Base-by-base conservation (phyloP, 2,888 invertebrate genomes). In the Trachelus iudaicus region DNA sequence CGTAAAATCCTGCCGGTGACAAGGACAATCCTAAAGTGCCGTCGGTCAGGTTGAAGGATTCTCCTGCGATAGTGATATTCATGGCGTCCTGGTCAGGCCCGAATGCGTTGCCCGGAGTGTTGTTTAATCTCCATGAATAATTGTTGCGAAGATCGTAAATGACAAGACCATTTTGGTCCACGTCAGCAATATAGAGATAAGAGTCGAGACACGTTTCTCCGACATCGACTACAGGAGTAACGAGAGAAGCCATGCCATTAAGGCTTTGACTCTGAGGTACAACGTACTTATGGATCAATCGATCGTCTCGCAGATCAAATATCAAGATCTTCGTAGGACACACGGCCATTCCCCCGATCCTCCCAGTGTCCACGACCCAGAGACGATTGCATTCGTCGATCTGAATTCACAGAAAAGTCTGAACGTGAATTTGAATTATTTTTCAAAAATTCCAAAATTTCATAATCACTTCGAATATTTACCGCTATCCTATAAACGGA, bases 311-410 rank as follows among this genome's bases (percentile, higher is more conserved):
- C 13, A 92, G 86, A 85, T 92, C 91, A 77, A 92, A 91, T 76
- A 91, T 87, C 76, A 92, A 82, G 75, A 92, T 89, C 84, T 92
- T 92, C 37, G 89, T 80, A 0, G 91, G 91, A 75, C 92, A 92
- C 68, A 89, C 81, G 12, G 87, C 33, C 4, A 85, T 82, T 3
- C 76, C 73, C 11, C 76, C 76, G 9, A 81, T 78, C 69, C 88
- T 83, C 3, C 92, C 92, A 3, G 86, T 87, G 82, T 92, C 92
- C 78, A 92, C 87, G 35, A 91, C 83, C 92, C 92, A 92, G 80
- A 92, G 87, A 73, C 92, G 90, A 83, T 91, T 84, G 83, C 90
- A 92, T 78, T 91, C 90, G 85, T 92, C 92, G 80, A 91, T 91
- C 91, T 92, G 83, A 76, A 84, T 81, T 56, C 9, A 56, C 23